A percentile compares a stretch with the other conserved stretches of the same genome.
Evolutionary conservation across 2,888 invertebrate species (phyloP).

Genomic region (Cyrtodaria siliqua): DNA sequence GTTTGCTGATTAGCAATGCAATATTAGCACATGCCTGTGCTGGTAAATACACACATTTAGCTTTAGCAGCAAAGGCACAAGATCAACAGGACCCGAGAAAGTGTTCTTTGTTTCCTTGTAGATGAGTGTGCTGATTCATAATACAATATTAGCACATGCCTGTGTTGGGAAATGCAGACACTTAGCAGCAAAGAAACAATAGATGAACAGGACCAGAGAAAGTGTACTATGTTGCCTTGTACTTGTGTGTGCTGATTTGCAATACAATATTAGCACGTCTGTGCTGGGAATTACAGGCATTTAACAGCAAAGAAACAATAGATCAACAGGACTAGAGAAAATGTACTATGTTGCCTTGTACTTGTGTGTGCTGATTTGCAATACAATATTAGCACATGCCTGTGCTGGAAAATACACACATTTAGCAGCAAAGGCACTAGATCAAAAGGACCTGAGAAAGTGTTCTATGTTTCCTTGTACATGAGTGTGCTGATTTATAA

Average conservation of each 20-base stretch:
- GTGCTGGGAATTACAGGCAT: constrained; percentile 13
- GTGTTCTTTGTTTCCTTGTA: constrained; percentile 21
- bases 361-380: constrained; percentile 17
- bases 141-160: constrained; percentile 27
- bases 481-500: constrained; percentile 18
- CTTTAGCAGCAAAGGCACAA: neutral
- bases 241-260: constrained; percentile 24
- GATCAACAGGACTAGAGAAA: neutral
- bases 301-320: neutral
- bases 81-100: neutral
- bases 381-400: constrained; percentile 10
- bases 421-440: neutral
- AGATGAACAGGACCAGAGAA: neutral
- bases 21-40: constrained; percentile 47
- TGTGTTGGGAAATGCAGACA: constrained; percentile 22
- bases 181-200: neutral
- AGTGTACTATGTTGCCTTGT: constrained; percentile 15
- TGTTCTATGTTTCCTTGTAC: constrained; percentile 19
- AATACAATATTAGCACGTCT: constrained; percentile 23
- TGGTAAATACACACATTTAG: constrained; percentile 21
- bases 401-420: constrained; percentile 2
- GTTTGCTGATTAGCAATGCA: constrained; percentile 20
- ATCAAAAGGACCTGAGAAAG: neutral
- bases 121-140: constrained; percentile 29
- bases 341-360: constrained; percentile 12